These are phyloP conservation scores for Apus apus DNA, from an alignment of 2,113 vertebrate species.

Conservation along the genomic window DNA sequence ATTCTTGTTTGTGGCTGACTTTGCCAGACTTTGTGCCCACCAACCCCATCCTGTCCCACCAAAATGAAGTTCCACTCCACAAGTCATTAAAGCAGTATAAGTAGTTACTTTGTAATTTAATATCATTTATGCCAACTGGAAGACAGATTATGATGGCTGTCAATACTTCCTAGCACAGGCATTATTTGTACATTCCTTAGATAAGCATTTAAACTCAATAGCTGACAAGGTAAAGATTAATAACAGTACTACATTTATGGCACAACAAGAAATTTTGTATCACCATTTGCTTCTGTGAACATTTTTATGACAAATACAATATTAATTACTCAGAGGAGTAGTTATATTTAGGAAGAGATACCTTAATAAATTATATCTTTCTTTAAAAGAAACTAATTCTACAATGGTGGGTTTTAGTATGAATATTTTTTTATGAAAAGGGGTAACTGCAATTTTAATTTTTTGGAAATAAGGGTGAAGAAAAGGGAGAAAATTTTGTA, in stretches of 20 bases:
- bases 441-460: neutral
- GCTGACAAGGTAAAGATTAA: conserved; percentile 26
- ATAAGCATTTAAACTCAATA: conserved; percentile 10
- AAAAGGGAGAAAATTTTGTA: neutral
- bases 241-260: neutral
- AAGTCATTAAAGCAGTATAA: neutral
- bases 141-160: neutral
- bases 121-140: neutral
- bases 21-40: neutral
- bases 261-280: neutral
- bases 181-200: neutral
- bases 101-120: neutral
- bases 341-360: conserved; percentile 8
- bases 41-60: neutral
- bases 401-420: neutral
- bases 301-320: conserved; percentile 10
- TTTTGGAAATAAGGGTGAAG: neutral
- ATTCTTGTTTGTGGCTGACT: neutral
- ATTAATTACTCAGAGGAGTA: conserved; percentile 12
- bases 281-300: neutral
- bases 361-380: neutral
- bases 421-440: neutral
- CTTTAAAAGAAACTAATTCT: neutral
- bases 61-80: neutral
- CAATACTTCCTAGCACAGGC: neutral